Base-by-base conservation (phyloP, 2,888 invertebrate genomes). In the Clistopyga incitator region DNA sequence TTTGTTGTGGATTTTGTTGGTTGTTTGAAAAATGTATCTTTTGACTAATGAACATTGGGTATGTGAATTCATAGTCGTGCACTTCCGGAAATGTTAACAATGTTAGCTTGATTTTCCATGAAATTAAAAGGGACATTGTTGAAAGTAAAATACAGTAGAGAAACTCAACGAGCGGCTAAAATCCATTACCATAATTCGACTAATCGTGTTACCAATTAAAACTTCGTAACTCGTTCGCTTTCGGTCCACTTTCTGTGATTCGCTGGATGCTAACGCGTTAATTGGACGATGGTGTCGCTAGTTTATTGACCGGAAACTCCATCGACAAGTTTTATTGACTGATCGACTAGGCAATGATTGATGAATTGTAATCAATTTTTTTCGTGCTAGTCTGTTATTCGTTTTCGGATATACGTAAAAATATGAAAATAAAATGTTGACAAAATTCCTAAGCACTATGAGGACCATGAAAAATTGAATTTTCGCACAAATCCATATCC, bases 131-230 rank as follows among this genome's bases (percentile, higher is more conserved):
- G 3, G 15, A 47, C 47, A 4, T 47, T 47, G 11, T 15, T 47
- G 47, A 47, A n/a, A n/a, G 47, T 13, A n/a, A n/a, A 47, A 47
- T 47, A 47, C 47, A 47, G 15, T 47, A n/a, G 15, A 47, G n/a
- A 3, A 47, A 47, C 47, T 47, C 15, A 47, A 8, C 10, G 38
- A 15, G 15, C 47, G 6, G n/a, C 15, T 47, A 3, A 15, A 47
- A 47, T 47, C 47, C n/a, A 47, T 47, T 47, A 47, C n/a, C 47
- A 47, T 47, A 47, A 47, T 47, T 47, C n/a, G 13, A 47, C 47
- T 47, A 47, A 47, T 47, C 15, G 0, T 2, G 47, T 47, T 47
- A 47, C 47, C 13, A 47, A 47, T 47, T 47, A 15, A 47, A 47
- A 47, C 47, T 47, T 47, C 47, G 0, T 10, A 10, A 38, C 10